phyloP scores from a whole-genome alignment of 2,113 vertebrate species.

The Notothenia rossii region DNA sequence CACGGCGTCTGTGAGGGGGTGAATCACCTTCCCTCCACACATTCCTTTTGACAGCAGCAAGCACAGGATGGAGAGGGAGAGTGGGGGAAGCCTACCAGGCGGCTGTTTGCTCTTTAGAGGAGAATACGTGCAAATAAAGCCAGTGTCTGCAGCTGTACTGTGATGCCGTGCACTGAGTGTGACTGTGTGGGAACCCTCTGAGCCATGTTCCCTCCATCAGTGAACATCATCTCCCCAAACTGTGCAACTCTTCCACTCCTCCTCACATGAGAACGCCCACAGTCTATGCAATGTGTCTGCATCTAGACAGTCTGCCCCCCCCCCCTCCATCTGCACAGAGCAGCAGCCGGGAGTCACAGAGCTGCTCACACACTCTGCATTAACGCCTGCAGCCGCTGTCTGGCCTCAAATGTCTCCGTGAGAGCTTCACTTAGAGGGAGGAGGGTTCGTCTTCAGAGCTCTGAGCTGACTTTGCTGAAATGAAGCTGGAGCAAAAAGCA shows the following conservation, averaged over 20 bases:
- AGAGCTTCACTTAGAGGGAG: no score
- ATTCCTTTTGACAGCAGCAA: slow-evolving; percentile 6
- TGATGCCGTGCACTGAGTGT: background rate
- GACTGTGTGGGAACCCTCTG: background rate
- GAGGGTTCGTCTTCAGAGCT: no score
- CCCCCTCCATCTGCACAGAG: slow-evolving; percentile 49
- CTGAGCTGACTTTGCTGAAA: no score
- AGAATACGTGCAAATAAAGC: slow-evolving; percentile 24
- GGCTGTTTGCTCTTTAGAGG: slow-evolving; percentile 1
- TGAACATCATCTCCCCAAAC: background rate
- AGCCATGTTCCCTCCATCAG: background rate
- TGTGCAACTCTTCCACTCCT: slow-evolving; percentile 5
- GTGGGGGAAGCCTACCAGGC: slow-evolving; percentile 28
- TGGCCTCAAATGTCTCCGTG: no score
- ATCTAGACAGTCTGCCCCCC: slow-evolving; percentile 49
- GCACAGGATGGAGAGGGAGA: background rate
- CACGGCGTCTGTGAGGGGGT: slow-evolving; percentile 9
- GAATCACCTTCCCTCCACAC: slow-evolving; percentile 21
- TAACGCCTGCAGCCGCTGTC: no score
- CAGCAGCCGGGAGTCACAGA: slow-evolving; percentile 21
- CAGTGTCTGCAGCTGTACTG: background rate
- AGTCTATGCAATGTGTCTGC: slow-evolving; percentile 45
- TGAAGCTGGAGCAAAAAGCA: no score
- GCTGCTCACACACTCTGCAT: no score
- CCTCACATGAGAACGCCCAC: slow-evolving; percentile 17